Evolutionary conservation across 1,140 invertebrate genomes (phyloP), one percentile per base, ranked within the genome.

Genomic region (Drosophila kepulauana): DNA sequence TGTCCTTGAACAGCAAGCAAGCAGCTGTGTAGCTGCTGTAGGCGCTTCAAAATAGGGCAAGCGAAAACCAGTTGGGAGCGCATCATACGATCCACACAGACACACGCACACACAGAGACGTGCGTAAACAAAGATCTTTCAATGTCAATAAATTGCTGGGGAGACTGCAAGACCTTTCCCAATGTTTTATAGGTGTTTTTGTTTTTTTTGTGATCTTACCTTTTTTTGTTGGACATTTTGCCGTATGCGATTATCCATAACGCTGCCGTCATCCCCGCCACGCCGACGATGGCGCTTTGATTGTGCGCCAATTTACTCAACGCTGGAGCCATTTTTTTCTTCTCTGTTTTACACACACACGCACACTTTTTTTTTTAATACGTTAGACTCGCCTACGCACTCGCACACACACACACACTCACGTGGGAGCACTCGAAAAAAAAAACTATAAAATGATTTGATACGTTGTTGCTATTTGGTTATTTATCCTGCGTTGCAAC

Each of bases 301-400:
- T 93, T 93, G 35, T 93, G 94, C 61, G 94, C 86, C 76, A 94
- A 93, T 93, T 95, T 95, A 91, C 95, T 95, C 46, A 95, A 91
- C 63, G 93, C 93, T 79, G 95, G 95, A 75, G 95, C 95, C 95
- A 95, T 95, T 62, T 67, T 82, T 52, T 30, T 10, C 45, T 48
- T 51, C 30, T 71, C 30, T 61, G 13, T 16, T 46, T 48, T 16
- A 20, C 46, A 52, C 69, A 43, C 63, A 56, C 15, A 51, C 52
- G 8, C 51, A 66, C 46, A 20, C 2, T 20, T 20, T 25, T 25
- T 25, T 25, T 25, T 25, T 4, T 25, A 5, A 3, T 38, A 25
- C 35, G 25, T n/a, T 46, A 30, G 28, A 33, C 48, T 16, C 52
- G 11, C 69, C 48, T 54, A 54, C 62, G 16, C 49, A 65, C 58